Evolutionary conservation across 2,797 vertebrate species (phyloP).

Genomic region (Sardinella longiceps): DNA sequence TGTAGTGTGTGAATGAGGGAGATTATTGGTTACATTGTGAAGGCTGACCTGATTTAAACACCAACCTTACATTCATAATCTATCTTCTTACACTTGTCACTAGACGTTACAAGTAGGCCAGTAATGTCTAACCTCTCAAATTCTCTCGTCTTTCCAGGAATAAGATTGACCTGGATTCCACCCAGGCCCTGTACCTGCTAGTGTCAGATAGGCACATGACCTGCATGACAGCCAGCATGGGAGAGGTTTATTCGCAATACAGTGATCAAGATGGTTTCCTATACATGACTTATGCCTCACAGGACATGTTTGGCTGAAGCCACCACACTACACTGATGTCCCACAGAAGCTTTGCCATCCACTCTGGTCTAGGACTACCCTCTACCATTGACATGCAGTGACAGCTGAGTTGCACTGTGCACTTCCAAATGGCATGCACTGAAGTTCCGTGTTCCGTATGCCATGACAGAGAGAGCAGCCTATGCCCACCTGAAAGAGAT

Average conservation of each 20-base stretch:
- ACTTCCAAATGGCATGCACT: background rate
- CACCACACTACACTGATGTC: constrained; percentile 21
- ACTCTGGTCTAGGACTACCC: constrained; percentile 38
- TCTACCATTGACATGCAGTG: background rate
- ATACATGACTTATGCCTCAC: constrained; percentile 84
- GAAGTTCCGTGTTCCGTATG: background rate
- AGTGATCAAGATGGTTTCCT: constrained; percentile 82
- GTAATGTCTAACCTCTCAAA: background rate
- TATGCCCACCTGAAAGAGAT: background rate
- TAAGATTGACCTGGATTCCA: constrained; percentile 75
- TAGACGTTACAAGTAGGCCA: background rate
- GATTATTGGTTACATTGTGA: too few relatives aligned
- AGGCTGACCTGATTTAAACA: background rate
- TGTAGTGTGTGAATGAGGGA: too few relatives aligned
- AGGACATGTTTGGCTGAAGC: constrained; percentile 80
- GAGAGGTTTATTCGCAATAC: constrained; percentile 76
- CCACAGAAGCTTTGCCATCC: constrained; percentile 22
- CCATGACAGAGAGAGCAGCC: background rate
- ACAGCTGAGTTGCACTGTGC: background rate
- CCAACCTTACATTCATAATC: too few relatives aligned
- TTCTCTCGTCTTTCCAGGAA: constrained; percentile 63
- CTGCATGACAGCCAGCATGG: constrained; percentile 81
- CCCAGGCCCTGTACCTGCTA: constrained; percentile 79
- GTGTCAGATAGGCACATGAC: constrained; percentile 79
- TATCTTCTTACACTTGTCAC: background rate